Base-by-base conservation (phyloP, 2,888 invertebrate species). In the Noctua comes region DNA sequence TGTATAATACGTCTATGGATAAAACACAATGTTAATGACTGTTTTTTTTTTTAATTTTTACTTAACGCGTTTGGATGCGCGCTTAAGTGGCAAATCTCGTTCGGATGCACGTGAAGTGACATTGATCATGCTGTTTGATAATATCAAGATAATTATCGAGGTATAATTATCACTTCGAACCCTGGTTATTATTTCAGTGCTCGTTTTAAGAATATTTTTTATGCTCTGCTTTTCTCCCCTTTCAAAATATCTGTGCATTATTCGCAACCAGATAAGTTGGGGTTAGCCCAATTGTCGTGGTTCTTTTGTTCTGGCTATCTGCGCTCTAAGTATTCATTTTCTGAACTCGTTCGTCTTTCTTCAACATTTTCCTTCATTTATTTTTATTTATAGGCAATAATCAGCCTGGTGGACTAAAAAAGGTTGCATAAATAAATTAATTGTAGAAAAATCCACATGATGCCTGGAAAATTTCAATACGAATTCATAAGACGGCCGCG, bases 211-310 rank as follows among this genome's bases (percentile, higher is more conserved):
- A 68, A 40, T 65, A 43, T 43, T 75, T 24, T 51, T 43, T 43
- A 59, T 72, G 74, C 73, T 77, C 80, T 84, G 83, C 83, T 80
- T 84, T 74, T 59, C 73, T 46, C 64, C 57, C 73, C 18, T 76
- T 78, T 40, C 48, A 65, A 76, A 13, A 83, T 80, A 54, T 59
- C 43, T 74, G 68, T 84, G 75, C 76, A 73, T 77, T 74, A 68
- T 77, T 65, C 74, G 72, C 54, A 62, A 68, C 46, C 73, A 74
- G 71, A 68, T 73, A 64, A 71, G 21, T 73, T 80, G 70, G 83
- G 79, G 73, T 31, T 80, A 76, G 80, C 76, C 66, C 71, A 62
- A 13, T 51, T 84, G 18, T 76, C 51, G 71, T 74, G 48, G 62
- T 57, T 71, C 57, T 66, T 73, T 66, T 73, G 70, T 64, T 77